Conservation (phyloP, 1,140 invertebrate genomes). For the Drosophila rufa region DNA sequence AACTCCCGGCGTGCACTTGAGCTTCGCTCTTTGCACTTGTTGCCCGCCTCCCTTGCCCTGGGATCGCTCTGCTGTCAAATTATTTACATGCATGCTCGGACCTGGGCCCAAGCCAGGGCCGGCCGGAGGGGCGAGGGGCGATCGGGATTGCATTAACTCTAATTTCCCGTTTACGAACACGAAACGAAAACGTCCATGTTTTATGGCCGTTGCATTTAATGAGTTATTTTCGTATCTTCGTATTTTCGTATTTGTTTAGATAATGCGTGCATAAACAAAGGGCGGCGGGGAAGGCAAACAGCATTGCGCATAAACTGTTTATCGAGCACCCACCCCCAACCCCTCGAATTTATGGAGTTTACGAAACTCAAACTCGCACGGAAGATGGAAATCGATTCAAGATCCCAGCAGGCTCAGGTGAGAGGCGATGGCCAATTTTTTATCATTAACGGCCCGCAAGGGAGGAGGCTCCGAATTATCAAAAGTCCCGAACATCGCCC, state of each 20-base stretch:
- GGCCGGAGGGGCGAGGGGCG: neutral
- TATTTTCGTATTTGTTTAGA: conserved; percentile 84
- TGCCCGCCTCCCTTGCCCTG: conserved; percentile 11
- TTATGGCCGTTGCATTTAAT: conserved; percentile 69
- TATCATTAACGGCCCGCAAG: conserved; percentile 49
- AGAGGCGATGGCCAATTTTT: conserved; percentile 54
- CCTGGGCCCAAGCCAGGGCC: conserved; percentile 15
- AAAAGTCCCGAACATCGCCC: conserved; percentile 60
- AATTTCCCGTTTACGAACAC: conserved; percentile 56
- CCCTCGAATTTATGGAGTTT: conserved; percentile 62
- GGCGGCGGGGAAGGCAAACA: conserved; percentile 32
- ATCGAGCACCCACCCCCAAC: conserved; percentile 32
- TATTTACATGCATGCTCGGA: conserved; percentile 58
- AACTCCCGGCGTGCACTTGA: conserved; percentile 33
- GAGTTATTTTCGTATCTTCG: conserved; percentile 80
- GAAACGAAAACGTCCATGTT: conserved; percentile 50
- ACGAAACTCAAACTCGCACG: conserved; percentile 22
- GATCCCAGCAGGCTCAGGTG: conserved; percentile 43
- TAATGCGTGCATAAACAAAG: conserved; percentile 77
- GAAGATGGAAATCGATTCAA: conserved; percentile 25
- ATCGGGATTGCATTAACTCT: conserved; percentile 55
- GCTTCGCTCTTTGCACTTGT: conserved; percentile 45
- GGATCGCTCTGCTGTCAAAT: conserved; percentile 63
- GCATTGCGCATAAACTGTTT: conserved; percentile 74
- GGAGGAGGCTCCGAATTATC: conserved; percentile 15